Conservation (phyloP, 2,888 invertebrate species). For the Cenopis cana region DNA sequence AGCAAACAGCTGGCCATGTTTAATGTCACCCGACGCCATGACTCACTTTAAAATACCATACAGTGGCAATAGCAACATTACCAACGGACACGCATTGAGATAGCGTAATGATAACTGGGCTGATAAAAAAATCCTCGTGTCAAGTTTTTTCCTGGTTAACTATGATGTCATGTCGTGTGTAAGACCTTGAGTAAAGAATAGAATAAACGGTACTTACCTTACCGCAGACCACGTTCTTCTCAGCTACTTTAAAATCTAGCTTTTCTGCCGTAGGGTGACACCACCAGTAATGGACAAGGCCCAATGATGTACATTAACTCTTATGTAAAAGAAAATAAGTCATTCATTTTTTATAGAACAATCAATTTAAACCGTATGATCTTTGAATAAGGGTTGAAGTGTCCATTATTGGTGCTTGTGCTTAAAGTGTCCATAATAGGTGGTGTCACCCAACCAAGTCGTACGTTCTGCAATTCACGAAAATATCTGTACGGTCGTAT, state of each 20-base stretch:
- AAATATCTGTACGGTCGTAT: too few relatives aligned
- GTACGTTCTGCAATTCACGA: too few relatives aligned
- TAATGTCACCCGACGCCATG: slow-evolving; percentile 51
- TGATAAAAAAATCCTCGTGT: slow-evolving; percentile 5
- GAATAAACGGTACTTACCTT: slow-evolving; percentile 41
- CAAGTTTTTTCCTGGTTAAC: slow-evolving; percentile 9
- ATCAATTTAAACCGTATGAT: too few relatives aligned
- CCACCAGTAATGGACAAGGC: too few relatives aligned
- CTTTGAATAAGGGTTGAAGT: too few relatives aligned
- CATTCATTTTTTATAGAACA: too few relatives aligned
- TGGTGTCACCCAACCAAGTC: too few relatives aligned
- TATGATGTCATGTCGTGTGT: slow-evolving; percentile 20
- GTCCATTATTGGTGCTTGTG: too few relatives aligned
- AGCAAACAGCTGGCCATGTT: slow-evolving; percentile 45
- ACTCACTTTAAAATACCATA: slow-evolving; percentile 46
- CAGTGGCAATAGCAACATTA: slow-evolving; percentile 22
- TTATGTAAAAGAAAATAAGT: too few relatives aligned
- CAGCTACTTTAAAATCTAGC: not conserved
- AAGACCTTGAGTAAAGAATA: slow-evolving; percentile 1
- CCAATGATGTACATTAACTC: too few relatives aligned
- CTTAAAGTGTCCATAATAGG: too few relatives aligned
- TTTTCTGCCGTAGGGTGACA: not conserved
- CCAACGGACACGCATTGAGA: slow-evolving; percentile 23
- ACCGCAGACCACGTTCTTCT: slow-evolving; percentile 1
- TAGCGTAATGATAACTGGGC: slow-evolving; percentile 23